Percentiles rank a stretch among this genome's conserved stretches.
Conservation (phyloP, 2,113 vertebrate species). For the Pimephales promelas region DNA sequence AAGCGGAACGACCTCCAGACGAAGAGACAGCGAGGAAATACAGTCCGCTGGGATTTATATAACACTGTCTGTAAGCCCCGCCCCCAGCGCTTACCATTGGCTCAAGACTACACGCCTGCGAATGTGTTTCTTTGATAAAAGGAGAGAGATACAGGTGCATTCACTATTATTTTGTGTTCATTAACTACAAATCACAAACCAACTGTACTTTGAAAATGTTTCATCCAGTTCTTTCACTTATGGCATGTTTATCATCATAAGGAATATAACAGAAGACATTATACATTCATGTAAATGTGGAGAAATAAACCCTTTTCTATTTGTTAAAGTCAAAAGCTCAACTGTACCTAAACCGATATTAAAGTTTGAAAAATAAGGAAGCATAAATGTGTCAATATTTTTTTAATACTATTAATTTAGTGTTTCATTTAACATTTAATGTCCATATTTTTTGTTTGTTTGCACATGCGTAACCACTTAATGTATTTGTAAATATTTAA, state of each 20-base stretch:
- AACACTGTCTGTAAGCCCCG: conserved; percentile 45
- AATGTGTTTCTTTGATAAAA: neutral
- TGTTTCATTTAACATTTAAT: neutral
- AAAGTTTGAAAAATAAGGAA: neutral
- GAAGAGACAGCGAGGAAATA: neutral
- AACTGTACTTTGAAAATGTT: neutral
- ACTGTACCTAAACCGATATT: neutral
- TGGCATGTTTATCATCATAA: neutral
- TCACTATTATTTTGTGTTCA: neutral
- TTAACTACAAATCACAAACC: neutral
- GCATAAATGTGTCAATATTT: neutral
- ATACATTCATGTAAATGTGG: neutral
- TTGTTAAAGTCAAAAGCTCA: neutral
- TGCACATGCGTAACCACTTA: neutral
- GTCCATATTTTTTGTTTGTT: neutral
- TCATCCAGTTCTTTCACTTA: neutral
- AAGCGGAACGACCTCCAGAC: neutral
- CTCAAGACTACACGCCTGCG: conserved; percentile 53
- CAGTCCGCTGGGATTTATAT: conserved; percentile 62
- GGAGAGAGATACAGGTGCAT: neutral
- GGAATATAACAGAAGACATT: neutral
- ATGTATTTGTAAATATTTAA: neutral
- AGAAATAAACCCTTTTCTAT: neutral
- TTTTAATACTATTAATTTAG: no score
- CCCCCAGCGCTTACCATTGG: conserved; percentile 66